Percentiles rank a stretch among this genome's conserved stretches.
These are phyloP conservation scores for Petrocephalus sullivani DNA, from an alignment of 2,797 vertebrate species.

Conservation along the genomic window DNA sequence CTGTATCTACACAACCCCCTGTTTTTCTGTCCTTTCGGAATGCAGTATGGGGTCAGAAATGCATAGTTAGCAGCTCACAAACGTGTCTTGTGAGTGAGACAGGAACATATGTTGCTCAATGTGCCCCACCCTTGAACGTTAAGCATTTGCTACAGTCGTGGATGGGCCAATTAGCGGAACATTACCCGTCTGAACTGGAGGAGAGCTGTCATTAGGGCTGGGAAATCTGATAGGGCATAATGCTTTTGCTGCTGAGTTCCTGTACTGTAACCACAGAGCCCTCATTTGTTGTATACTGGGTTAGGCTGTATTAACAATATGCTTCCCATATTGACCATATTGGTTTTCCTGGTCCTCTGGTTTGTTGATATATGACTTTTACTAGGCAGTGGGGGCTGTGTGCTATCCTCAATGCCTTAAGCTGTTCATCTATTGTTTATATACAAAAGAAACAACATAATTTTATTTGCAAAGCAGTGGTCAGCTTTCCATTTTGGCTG, in stretches of 20 bases:
- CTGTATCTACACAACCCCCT: not conserved
- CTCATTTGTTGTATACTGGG: not conserved
- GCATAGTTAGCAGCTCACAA: not conserved
- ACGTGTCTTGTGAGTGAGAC: not conserved
- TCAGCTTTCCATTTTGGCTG: not conserved
- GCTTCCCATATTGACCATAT: slow-evolving; percentile 2
- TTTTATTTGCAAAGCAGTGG: not conserved
- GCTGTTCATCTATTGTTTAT: not conserved
- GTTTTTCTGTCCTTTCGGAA: slow-evolving; percentile 13
- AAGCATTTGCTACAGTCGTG: not conserved
- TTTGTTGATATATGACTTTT: not conserved
- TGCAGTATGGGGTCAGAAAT: slow-evolving; percentile 10
- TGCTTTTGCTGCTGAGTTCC: not conserved
- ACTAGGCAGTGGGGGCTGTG: not conserved
- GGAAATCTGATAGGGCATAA: not conserved
- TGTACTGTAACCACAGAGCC: not conserved
- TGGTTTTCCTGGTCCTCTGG: not conserved
- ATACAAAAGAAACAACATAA: not conserved
- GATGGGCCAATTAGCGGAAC: not conserved
- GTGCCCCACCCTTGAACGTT: not conserved
- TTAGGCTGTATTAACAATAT: not conserved
- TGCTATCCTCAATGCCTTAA: not conserved
- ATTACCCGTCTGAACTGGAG: not conserved
- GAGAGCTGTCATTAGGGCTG: not conserved
- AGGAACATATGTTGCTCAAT: not conserved